Base-by-base conservation (phyloP, 2,797 vertebrate species). In the Anguilla marmorata region DNA sequence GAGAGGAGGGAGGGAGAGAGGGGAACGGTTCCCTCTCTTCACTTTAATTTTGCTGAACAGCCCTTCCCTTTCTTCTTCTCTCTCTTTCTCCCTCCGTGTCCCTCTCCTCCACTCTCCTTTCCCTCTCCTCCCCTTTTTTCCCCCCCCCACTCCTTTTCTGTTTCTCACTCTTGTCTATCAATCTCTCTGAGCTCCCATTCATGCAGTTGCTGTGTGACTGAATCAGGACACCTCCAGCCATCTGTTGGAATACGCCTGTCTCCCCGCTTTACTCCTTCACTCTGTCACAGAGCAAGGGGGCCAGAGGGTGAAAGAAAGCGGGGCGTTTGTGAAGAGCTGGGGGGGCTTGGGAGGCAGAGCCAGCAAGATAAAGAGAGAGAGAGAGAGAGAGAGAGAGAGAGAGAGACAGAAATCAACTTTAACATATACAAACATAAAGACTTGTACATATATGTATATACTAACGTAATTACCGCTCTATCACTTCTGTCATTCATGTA, bases 201-300 rank as follows among this genome's bases (percentile, higher is more conserved):
- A 95, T 87, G 3, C 86, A 85, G 90, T 86, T 88, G 90, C 87
- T 84, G 86, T 90, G 89, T 90, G 92, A 94, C 90, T 92, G 92
- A 91, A 93, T 88, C 91, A 90, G 92, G 92, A 93, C 90, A 94
- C 92, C 90, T 93, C 91, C 41, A 89, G 93, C 95, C 95, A 95
- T 96, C 95, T 96, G 95, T 94, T 94, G 94, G 93, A 95, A 27
- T 27, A 82, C 79, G 79, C 79, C 79, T 82, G 94, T 92, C 92
- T 93, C 91, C 89, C 92, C 93, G 93, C 91, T 93, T 95, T 93
- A 94, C 94, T 93, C 94, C 95, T 95, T 96, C 95, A 95, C 69
- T 93, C 91, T 86, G 91, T 94, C 92, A 95, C 94, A 94, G 94
- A 95, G 79, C 79, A 21, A 82, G 45, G 45, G 79, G 79, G 41